phyloP scores from a whole-genome alignment of 2,113 vertebrate species.

The Casuarius casuarius region DNA sequence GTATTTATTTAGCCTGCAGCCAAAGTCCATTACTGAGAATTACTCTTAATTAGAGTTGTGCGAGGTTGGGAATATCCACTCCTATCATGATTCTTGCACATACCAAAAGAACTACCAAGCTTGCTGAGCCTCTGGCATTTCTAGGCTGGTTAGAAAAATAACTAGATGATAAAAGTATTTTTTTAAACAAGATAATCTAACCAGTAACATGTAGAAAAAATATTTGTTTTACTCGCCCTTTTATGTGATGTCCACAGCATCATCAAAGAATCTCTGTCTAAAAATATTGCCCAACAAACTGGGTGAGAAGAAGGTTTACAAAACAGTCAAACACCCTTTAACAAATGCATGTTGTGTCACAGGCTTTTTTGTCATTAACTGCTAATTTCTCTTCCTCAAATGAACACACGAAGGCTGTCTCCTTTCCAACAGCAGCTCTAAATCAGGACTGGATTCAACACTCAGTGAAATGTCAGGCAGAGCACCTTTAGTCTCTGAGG shows the following conservation, averaged over 20 bases:
- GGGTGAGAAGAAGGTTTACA: not conserved
- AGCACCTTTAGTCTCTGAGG: not conserved
- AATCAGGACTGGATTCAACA: not conserved
- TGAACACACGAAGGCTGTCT: not conserved
- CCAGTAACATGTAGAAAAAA: constrained; percentile 11
- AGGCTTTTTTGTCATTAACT: not conserved
- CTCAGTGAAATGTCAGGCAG: not conserved
- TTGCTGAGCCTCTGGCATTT: constrained; percentile 57
- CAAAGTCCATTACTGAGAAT: constrained; percentile 69
- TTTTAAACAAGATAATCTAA: constrained; percentile 50
- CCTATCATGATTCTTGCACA: constrained; percentile 55
- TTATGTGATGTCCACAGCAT: constrained; percentile 4
- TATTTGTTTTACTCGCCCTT: constrained; percentile 48
- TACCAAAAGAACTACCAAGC: constrained; percentile 25
- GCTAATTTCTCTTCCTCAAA: not conserved
- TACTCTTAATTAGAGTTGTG: constrained; percentile 73
- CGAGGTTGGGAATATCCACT: constrained; percentile 63
- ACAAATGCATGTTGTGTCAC: not conserved
- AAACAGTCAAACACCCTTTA: not conserved
- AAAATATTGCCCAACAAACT: not conserved
- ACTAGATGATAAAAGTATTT: constrained; percentile 38
- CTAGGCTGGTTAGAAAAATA: constrained; percentile 20
- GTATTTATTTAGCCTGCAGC: constrained; percentile 74
- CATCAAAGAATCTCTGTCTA: constrained; percentile 4
- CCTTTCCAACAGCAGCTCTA: not conserved